Base-by-base conservation (phyloP, 2,888 invertebrate genomes). In the Alviniconcha strummeri region DNA sequence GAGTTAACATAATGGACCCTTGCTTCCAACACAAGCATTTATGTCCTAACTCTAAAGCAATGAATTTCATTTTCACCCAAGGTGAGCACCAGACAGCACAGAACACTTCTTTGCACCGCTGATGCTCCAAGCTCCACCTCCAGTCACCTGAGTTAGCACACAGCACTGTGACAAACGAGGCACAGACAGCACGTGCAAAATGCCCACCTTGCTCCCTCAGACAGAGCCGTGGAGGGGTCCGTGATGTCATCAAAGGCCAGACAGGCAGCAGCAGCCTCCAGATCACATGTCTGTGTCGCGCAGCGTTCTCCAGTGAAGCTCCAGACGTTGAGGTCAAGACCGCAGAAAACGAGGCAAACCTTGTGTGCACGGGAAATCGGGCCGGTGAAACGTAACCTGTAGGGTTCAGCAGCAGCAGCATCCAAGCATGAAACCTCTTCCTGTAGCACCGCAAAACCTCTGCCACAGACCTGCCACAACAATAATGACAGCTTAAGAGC, bases 241-340 rank as follows among this genome's bases (percentile, higher is more conserved):
- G 7, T 55, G 55, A 80, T 67, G 64, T 80, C 36, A 2, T 13
- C 52, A 5, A 78, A 8, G 52, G 17, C 13, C 60, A 81, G 56
- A n/a, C 81, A 81, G 1, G 64, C 8, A 1, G 54, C n/a, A 7
- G 64, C 75, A n/a, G 60, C 75, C 5, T 4, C 15, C 6, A n/a
- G 13, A 52, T 75, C 17, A n/a, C 81, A 81, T n/a, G 36, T n/a
- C 11, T 75, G 75, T 11, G 74, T n/a, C 2, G 54, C 13, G 52
- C 75, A 74, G 4, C 17, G 6, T 3, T 64, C 75, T 13, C n/a
- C 60, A 9, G 5, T n/a, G 4, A 80, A 11, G 64, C n/a, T 81
- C 81, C 81, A 81, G 64, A 52, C n/a, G 19, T 17, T 19, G 19
- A 64, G 64, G 75, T 81, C 64, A 15, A 81, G 57, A 5, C 75